These are phyloP conservation scores for Lontra canadensis DNA, from an alignment of 2,113 vertebrate genomes.

Conservation along the genomic window DNA sequence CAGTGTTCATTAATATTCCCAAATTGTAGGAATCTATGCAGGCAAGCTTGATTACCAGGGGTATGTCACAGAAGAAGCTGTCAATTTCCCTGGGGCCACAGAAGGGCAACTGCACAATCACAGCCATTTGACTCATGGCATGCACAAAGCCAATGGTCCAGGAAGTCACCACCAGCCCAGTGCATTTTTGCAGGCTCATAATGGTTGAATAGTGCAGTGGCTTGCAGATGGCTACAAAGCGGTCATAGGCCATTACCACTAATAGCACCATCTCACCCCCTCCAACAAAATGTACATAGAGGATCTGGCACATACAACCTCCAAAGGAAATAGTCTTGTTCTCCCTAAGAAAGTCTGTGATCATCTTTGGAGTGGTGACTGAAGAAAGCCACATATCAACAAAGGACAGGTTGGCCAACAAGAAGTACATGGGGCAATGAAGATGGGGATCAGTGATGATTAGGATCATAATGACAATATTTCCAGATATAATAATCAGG, in stretches of 20 bases:
- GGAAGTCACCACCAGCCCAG: neutral
- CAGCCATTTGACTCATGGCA: slow-evolving; percentile 51
- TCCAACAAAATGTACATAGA: slow-evolving; percentile 62
- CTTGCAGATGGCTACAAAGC: slow-evolving; percentile 77
- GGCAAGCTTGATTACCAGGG: slow-evolving; percentile 58
- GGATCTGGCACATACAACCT: slow-evolving; percentile 66
- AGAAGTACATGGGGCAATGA: slow-evolving; percentile 67
- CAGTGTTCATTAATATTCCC: slow-evolving; percentile 56
- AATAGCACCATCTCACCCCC: slow-evolving; percentile 68
- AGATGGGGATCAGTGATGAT: slow-evolving; percentile 37
- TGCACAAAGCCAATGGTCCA: slow-evolving; percentile 60
- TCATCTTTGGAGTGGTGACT: slow-evolving; percentile 60
- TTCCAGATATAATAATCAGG: slow-evolving; percentile 63
- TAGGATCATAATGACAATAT: slow-evolving; percentile 54
- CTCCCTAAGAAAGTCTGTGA: slow-evolving; percentile 48
- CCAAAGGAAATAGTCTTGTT: slow-evolving; percentile 60
- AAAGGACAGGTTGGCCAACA: slow-evolving; percentile 65
- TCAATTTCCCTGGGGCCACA: slow-evolving; percentile 63
- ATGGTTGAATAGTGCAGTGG: slow-evolving; percentile 70
- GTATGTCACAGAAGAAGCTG: slow-evolving; percentile 69
- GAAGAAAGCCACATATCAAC: slow-evolving; percentile 62
- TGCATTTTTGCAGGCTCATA: slow-evolving; percentile 64
- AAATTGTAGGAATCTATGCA: slow-evolving; percentile 45
- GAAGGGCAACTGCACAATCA: slow-evolving; percentile 55
- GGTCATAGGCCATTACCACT: slow-evolving; percentile 78